A percentile compares a stretch with the other conserved stretches of the same genome.
phyloP scores from a whole-genome alignment of 2,113 vertebrate genomes.

The Erythrocebus patas region DNA sequence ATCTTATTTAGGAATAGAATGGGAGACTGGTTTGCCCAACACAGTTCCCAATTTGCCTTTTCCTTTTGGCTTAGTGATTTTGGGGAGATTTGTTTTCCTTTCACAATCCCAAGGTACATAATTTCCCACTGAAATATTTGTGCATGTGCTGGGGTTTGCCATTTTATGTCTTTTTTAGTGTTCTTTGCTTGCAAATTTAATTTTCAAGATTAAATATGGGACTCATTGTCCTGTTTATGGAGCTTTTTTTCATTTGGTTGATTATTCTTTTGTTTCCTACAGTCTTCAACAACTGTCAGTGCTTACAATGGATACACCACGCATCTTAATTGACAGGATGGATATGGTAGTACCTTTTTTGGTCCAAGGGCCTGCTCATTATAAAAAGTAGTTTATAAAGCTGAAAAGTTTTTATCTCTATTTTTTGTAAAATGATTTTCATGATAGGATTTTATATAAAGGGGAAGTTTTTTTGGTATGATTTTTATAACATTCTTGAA shows the following conservation, averaged over 20 bases:
- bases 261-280: background rate
- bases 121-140: background rate
- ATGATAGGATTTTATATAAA: background rate
- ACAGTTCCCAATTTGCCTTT: too few relatives aligned
- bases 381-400: constrained; percentile 10
- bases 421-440: background rate
- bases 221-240: background rate
- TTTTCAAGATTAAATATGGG: background rate
- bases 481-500: constrained; percentile 20
- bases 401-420: background rate
- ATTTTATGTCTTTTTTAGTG: background rate
- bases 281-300: background rate
- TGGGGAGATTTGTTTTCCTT: too few relatives aligned
- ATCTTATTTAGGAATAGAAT: too few relatives aligned
- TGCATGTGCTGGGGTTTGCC: background rate
- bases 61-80: too few relatives aligned
- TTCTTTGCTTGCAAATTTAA: background rate
- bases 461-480: background rate
- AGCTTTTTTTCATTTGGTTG: background rate
- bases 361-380: background rate
- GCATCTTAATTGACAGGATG: background rate
- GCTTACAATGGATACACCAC: background rate
- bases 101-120: background rate
- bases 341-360: background rate
- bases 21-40: too few relatives aligned